Conservation (phyloP, 1,140 invertebrate species). For the Leptopilina boulardi region DNA sequence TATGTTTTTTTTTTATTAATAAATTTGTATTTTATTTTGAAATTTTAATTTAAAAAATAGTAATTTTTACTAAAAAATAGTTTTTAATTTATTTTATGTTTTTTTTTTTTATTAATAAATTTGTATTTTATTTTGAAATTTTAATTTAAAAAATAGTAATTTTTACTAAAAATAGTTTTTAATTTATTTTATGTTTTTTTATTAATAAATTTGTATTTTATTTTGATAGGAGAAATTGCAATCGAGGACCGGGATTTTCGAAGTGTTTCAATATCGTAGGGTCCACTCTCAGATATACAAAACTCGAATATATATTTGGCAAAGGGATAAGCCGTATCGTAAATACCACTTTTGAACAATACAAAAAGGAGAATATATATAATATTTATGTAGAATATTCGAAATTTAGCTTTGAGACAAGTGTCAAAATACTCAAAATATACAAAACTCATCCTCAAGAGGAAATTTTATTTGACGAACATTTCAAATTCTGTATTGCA, state of each 20-base stretch:
- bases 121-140: no score
- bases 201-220: neutral
- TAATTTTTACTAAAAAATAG: no score
- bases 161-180: no score
- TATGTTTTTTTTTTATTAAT: no score
- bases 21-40: no score
- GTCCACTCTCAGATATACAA: slow-evolving; percentile 41
- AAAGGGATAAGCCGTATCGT: slow-evolving; percentile 61
- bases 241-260: neutral
- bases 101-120: no score
- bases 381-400: neutral
- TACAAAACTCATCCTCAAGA: neutral
- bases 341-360: slow-evolving; percentile 58
- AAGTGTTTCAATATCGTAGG: slow-evolving; percentile 64
- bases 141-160: no score
- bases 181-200: no score
- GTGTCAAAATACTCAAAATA: neutral
- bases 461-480: neutral
- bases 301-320: slow-evolving; percentile 61
- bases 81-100: no score
- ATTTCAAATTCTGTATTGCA: neutral
- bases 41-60: no score
- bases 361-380: slow-evolving; percentile 47
- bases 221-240: neutral
- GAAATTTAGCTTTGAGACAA: neutral